These are phyloP conservation scores for Probaryconus sp. DNA, from an alignment of 1,140 invertebrate genomes.

Conservation along the genomic window DNA sequence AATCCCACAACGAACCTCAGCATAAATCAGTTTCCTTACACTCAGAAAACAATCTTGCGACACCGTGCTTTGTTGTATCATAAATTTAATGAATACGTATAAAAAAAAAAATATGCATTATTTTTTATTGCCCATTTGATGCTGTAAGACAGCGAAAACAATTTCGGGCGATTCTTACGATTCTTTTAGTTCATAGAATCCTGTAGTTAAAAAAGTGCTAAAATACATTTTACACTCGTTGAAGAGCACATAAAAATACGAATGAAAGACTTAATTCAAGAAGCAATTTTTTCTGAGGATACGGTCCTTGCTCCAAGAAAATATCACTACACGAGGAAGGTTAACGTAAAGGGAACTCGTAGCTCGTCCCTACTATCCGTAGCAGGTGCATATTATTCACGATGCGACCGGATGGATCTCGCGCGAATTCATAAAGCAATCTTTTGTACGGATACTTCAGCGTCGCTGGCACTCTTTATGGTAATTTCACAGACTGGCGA, in stretches of 20 bases:
- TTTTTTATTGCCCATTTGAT: constrained; percentile 19
- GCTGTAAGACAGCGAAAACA: constrained; percentile 19
- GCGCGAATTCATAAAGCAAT: constrained; percentile 77
- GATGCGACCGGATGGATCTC: constrained; percentile 71
- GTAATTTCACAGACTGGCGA: constrained; percentile 71
- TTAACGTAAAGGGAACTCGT: constrained; percentile 62
- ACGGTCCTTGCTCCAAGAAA: constrained; percentile 55
- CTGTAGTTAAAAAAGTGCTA: constrained; percentile 39
- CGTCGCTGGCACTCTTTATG: constrained; percentile 72
- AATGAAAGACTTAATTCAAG: constrained; percentile 57
- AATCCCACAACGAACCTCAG: too few relatives aligned
- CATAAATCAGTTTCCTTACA: too few relatives aligned
- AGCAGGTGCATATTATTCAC: constrained; percentile 77
- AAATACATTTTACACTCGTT: constrained; percentile 51
- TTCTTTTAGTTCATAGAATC: constrained; percentile 33
- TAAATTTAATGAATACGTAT: constrained; percentile 37
- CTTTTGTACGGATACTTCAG: constrained; percentile 74
- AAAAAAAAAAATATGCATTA: constrained; percentile 36
- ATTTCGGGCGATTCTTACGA: constrained; percentile 30
- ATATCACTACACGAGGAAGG: constrained; percentile 57
- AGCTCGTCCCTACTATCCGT: constrained; percentile 65
- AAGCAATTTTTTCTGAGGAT: constrained; percentile 59
- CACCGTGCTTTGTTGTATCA: constrained; percentile 14
- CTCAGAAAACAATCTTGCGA: constrained; percentile 29
- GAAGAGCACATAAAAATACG: constrained; percentile 44